Conservation (phyloP, 2,888 invertebrate species). For the Synanthedon tipuliformis region DNA sequence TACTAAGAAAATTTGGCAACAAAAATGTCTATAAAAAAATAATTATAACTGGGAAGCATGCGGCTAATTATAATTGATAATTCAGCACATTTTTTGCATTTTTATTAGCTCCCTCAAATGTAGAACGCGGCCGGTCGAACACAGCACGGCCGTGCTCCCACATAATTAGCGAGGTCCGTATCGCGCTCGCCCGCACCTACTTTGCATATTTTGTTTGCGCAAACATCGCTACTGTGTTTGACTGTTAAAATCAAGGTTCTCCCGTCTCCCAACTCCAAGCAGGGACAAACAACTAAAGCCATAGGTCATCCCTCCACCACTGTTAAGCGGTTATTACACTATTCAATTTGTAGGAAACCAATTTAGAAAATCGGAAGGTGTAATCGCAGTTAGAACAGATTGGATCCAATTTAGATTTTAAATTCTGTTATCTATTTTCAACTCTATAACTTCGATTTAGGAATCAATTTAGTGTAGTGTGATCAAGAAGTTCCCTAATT, state of each 20-base stretch:
- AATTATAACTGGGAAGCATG: conserved; percentile 8
- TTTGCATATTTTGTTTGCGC: conserved; percentile 67
- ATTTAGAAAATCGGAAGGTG: too few relatives aligned
- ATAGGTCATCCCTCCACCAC: conserved; percentile 25
- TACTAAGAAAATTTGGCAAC: not conserved
- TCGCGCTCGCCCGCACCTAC: conserved; percentile 56
- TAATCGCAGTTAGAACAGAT: too few relatives aligned
- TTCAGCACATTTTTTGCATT: conserved; percentile 53
- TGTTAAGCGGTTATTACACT: too few relatives aligned
- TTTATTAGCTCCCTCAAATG: conserved; percentile 55
- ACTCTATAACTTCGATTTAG: too few relatives aligned
- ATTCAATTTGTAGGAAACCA: too few relatives aligned
- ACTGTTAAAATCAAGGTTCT: conserved; percentile 63
- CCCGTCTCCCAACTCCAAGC: conserved; percentile 33
- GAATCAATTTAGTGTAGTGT: too few relatives aligned
- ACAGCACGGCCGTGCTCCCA: conserved; percentile 48
- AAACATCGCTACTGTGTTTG: conserved; percentile 61
- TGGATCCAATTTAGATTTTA: too few relatives aligned
- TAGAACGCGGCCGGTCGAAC: conserved; percentile 45
- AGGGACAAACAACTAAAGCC: conserved; percentile 30
- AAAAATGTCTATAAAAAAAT: not conserved
- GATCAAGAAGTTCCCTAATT: too few relatives aligned
- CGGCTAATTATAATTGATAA: conserved; percentile 63
- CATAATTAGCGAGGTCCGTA: conserved; percentile 61
- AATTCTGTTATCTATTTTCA: too few relatives aligned